Base-by-base conservation (phyloP, 1,140 invertebrate species). In the Cepaea nemoralis region DNA sequence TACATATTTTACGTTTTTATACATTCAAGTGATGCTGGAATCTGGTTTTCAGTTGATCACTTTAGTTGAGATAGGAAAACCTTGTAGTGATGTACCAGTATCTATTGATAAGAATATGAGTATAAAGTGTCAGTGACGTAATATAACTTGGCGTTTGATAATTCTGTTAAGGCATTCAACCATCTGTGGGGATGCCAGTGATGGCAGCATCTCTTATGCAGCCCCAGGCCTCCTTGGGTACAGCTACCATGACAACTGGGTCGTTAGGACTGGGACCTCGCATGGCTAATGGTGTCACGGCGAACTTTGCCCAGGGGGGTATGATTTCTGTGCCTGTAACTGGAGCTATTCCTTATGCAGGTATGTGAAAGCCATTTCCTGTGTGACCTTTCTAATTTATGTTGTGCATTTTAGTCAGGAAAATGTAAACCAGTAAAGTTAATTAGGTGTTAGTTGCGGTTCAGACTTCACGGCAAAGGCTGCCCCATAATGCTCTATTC, bases 271-370 rank as follows among this genome's bases (percentile, higher is more conserved):
- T 88, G 85, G 69, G 67, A 67, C 88, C 88, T 33, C 83, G 88
- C 19, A 89, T 89, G 88, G 84, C 87, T 16, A 89, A 89, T 86
- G 88, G 88, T 27, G 66, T 66, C 14, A 40, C 40, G 3, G 63
- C 16, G 6, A 77, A 24, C 24, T 63, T 67, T 35, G 14, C 76
- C 35, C 31, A 27, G 66, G 76, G 63, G 37, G 42, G 71, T 31
- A 6, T 63, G 35, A 42, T 19, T 31, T 48, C 42, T 63, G 67
- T 82, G 0, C 80, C 80, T 22, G 50, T 84, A 12, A 45, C 74
- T 31, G 74, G 74, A 27, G 45, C 40, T 22, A 33, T n/a, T 77
- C 74, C 42, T 16, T 22, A 77, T 39, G 1, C 77, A 80, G 83
- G 83, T 70, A 71, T 48, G 3, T 75, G 22, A 73, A 24, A 19